Base-by-base conservation (phyloP, 2,888 invertebrate species). In the Melanostoma scalare region DNA sequence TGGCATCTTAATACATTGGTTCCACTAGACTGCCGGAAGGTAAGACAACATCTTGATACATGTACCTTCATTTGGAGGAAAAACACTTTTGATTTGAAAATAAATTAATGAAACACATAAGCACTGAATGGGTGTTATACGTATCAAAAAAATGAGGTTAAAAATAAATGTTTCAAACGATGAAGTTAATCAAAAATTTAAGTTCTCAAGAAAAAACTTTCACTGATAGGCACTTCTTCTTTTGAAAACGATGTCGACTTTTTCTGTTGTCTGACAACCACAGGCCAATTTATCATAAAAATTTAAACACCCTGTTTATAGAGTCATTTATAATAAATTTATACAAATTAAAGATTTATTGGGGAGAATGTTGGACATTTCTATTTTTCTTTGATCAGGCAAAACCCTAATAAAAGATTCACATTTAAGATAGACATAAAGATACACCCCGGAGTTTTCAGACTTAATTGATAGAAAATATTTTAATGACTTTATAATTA, bases 1-100 rank as follows among this genome's bases (percentile, higher is more conserved):
- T 33, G 10, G 46, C 36, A 46, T 50, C n/a, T 68, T 48, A 68
- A 31, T 78, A 53, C n/a, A 8, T 80, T 48, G 30, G 60, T 71
- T 71, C 58, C 79, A 80, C 68, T 63, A 58, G 40, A 65, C 58
- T 65, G 71, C 75, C 58, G 46, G 74, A 77, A 71, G 71, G 65
- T 52, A 65, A 71, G 71, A 46, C 44, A 55, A 60, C 35, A 6
- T 31, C 46, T 58, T 58, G 33, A 20, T 20, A 20, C 20, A 20
- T 20, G 20, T 20, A 20, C 20, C 20, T 20, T 20, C 20, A 20
- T 20, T 20, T 10, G n/a, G 20, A 50, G 40, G n/a, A 35, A 46
- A 44, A 46, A 46, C 9, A 55, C 10, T 10, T 10, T 46, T 6
- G 44, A 5, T 46, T 46, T 46, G 10, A 46, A 46, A 10, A 46